Percentiles rank a stretch among this genome's conserved stretches.
Conservation (phyloP, 1,140 invertebrate genomes). For the Lordiphosa collinella region DNA sequence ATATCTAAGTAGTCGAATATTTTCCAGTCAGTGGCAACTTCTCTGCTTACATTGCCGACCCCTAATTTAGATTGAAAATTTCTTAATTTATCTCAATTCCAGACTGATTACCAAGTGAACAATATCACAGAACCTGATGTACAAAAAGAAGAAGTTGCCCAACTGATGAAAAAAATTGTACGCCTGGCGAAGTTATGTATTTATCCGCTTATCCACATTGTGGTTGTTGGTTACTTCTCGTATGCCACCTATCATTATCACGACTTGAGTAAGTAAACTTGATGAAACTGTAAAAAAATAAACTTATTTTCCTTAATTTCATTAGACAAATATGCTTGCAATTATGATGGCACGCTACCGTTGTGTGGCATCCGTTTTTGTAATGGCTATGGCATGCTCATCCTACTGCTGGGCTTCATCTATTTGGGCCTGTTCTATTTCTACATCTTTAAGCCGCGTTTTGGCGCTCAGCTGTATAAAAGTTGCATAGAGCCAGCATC, state of each 20-base stretch:
- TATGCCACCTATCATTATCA: conserved; percentile 72
- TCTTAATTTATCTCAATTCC: too few species aligned
- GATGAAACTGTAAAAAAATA: neutral
- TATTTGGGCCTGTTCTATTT: conserved; percentile 86
- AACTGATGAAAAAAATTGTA: conserved; percentile 4
- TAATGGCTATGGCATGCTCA: conserved; percentile 86
- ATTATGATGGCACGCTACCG: neutral
- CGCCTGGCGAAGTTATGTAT: conserved; percentile 24
- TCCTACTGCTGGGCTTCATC: conserved; percentile 84
- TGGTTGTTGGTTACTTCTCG: conserved; percentile 53
- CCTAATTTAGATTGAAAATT: too few species aligned
- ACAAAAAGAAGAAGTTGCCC: neutral
- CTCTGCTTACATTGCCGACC: too few species aligned
- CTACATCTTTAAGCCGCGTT: conserved; percentile 83
- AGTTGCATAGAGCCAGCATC: conserved; percentile 38
- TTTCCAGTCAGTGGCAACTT: too few species aligned
- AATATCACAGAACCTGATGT: neutral
- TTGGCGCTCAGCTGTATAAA: conserved; percentile 80
- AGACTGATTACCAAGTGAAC: too few species aligned
- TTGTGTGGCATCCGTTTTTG: conserved; percentile 81
- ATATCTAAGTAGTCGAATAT: too few species aligned
- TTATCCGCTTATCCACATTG: conserved; percentile 34
- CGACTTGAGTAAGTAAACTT: conserved; percentile 43
- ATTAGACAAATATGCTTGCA: conserved; percentile 37
- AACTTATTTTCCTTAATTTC: neutral